phyloP scores from a whole-genome alignment of 2,113 vertebrate genomes.

The Urocolius indicus region DNA sequence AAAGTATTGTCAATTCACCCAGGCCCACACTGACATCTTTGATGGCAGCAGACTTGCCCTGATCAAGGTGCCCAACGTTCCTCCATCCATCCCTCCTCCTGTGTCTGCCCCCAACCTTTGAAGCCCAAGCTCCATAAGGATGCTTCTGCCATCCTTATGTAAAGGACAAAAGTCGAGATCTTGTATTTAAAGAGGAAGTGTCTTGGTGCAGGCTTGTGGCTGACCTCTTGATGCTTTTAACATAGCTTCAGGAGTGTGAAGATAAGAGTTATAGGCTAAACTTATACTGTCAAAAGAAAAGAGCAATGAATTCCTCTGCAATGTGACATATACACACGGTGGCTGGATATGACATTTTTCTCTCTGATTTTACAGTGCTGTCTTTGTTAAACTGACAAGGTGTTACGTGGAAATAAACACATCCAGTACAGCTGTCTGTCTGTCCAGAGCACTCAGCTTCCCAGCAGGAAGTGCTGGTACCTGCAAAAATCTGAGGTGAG shows the following conservation, averaged over 20 bases:
- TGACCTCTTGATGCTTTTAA: neutral
- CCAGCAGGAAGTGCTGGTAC: neutral
- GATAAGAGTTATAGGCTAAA: slow-evolving; percentile 11
- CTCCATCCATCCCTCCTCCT: neutral
- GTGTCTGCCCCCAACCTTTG: fast-evolving
- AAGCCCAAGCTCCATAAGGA: neutral
- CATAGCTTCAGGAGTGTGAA: slow-evolving; percentile 27
- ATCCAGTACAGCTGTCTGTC: neutral
- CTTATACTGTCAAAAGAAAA: neutral
- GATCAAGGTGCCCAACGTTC: neutral
- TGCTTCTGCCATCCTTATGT: neutral
- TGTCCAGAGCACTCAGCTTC: slow-evolving; percentile 5
- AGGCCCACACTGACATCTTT: fast-evolving
- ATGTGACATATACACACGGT: neutral
- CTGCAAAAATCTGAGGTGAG: neutral
- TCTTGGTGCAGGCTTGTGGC: neutral
- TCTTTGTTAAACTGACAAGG: slow-evolving; percentile 43
- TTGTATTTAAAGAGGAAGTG: neutral
- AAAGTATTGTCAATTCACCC: neutral
- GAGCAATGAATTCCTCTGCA: neutral
- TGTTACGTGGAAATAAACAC: slow-evolving; percentile 16
- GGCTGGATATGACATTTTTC: neutral
- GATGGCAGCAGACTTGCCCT: neutral
- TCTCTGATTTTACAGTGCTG: neutral
- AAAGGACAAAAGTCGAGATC: neutral